Conservation (phyloP, 1,140 invertebrate species). For the Magallana angulata region DNA sequence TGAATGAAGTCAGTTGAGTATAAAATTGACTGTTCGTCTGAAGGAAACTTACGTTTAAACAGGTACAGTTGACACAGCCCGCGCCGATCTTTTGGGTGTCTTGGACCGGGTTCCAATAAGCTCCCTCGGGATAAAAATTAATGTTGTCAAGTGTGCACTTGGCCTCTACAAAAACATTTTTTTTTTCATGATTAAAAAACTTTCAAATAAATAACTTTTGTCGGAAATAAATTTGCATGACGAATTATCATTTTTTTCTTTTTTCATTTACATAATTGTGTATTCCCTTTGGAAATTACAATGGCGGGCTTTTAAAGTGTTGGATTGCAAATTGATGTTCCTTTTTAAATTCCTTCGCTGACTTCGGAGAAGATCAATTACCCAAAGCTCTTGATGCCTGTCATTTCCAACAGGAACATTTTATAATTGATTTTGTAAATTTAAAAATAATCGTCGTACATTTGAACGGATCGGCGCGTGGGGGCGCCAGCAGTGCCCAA, state of each 20-base stretch:
- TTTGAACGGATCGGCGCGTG: conserved; percentile 33
- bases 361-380: conserved; percentile 13
- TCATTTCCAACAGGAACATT: conserved; percentile 18
- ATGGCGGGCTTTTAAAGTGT: conserved; percentile 24
- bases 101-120: conserved; percentile 1
- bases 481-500: conserved; percentile 22
- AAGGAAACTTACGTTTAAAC: conserved; percentile 32
- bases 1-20: conserved; percentile 28
- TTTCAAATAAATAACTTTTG: no score
- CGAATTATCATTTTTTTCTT: not conserved
- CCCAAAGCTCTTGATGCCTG: conserved; percentile 25
- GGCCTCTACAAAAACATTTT: not conserved
- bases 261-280: not conserved
- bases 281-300: not conserved
- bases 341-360: not conserved
- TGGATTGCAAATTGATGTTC: conserved; percentile 20
- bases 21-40: conserved; percentile 34
- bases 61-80: conserved; percentile 40
- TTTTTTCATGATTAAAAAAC: no score
- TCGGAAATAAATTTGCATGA: no score
- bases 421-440: conserved; percentile 19
- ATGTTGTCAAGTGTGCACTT: conserved; percentile 20
- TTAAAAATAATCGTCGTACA: conserved; percentile 26
- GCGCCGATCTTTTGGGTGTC: conserved; percentile 6
- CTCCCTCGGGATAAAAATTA: conserved; percentile 5